Evolutionary conservation across 2,888 invertebrate species (phyloP).

Genomic region (Phaonia tiefii): DNA sequence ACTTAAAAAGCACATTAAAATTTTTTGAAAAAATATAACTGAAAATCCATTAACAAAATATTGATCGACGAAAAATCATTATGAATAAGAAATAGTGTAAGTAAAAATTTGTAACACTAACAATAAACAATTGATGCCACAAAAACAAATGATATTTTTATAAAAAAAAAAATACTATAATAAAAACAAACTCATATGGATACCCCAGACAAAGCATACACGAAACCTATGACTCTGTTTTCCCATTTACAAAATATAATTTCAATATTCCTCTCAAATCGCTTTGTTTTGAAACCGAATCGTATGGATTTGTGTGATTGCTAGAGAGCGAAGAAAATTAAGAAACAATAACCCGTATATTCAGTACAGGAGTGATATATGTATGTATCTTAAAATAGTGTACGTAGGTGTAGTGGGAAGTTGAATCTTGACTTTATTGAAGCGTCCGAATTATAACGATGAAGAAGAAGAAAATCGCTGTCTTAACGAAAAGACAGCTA

Average conservation of each 20-base stretch:
- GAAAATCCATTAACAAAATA: slow-evolving; percentile 5
- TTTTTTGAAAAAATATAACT: slow-evolving; percentile 37
- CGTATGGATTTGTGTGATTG: not conserved
- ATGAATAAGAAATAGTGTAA: slow-evolving; percentile 40
- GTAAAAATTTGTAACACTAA: slow-evolving; percentile 51
- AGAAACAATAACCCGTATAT: slow-evolving; percentile 41
- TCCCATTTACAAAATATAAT: not conserved
- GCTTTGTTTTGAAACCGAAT: slow-evolving; percentile 2
- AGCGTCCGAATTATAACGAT: too few species aligned
- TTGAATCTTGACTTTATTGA: not conserved
- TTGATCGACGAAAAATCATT: slow-evolving; percentile 20
- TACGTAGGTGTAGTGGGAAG: slow-evolving; percentile 1
- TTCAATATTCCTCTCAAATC: not conserved
- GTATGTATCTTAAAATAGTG: too few species aligned
- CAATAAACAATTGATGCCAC: slow-evolving; percentile 11
- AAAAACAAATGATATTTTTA: slow-evolving; percentile 41
- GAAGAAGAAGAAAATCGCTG: too few species aligned
- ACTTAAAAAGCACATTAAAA: slow-evolving; percentile 44
- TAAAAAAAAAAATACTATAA: slow-evolving; percentile 21
- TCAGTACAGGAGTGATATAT: too few species aligned
- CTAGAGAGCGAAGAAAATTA: slow-evolving; percentile 51
- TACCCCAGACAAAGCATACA: slow-evolving; percentile 64
- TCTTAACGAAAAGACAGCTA: too few species aligned
- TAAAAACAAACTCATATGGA: slow-evolving; percentile 33
- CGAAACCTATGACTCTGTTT: slow-evolving; percentile 46